Conservation (phyloP, 2,113 vertebrate genomes). For the Actinemys pallida region DNA sequence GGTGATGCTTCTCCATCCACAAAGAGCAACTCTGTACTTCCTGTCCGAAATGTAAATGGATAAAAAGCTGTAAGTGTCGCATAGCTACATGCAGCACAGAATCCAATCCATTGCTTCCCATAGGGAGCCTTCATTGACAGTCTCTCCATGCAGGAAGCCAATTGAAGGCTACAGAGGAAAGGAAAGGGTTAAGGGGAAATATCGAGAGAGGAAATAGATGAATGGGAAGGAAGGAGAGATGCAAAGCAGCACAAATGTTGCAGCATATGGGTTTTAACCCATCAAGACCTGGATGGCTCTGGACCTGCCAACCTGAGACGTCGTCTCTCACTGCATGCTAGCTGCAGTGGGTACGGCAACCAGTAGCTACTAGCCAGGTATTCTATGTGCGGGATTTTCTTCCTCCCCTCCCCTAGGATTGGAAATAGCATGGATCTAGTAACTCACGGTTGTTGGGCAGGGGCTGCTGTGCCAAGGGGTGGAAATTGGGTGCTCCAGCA, state of each 20-base stretch:
- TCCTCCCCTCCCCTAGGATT: not conserved
- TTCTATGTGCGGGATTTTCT: not conserved
- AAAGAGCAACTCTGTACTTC: not conserved
- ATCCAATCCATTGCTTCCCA: not conserved
- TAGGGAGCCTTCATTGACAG: accelerated
- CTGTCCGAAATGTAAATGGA: not conserved
- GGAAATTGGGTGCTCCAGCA: not conserved
- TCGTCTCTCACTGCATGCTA: not conserved
- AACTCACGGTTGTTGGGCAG: not conserved
- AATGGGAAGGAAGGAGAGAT: constrained; percentile 57
- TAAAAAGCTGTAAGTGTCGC: not conserved
- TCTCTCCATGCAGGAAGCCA: not conserved
- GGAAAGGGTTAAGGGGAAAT: constrained; percentile 18
- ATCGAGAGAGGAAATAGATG: constrained; percentile 30
- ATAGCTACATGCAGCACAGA: not conserved
- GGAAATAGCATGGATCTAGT: not conserved
- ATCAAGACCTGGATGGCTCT: not conserved
- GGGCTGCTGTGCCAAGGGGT: not conserved
- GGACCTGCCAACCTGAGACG: not conserved
- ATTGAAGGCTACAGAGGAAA: not conserved
- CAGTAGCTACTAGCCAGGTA: not conserved
- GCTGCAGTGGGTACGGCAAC: not conserved
- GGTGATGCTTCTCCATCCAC: not conserved
- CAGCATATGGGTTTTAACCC: constrained; percentile 34
- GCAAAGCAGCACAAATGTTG: not conserved